Evolutionary conservation across 1,140 invertebrate species (phyloP).

Genomic region (Phenacoccus solenopsis): DNA sequence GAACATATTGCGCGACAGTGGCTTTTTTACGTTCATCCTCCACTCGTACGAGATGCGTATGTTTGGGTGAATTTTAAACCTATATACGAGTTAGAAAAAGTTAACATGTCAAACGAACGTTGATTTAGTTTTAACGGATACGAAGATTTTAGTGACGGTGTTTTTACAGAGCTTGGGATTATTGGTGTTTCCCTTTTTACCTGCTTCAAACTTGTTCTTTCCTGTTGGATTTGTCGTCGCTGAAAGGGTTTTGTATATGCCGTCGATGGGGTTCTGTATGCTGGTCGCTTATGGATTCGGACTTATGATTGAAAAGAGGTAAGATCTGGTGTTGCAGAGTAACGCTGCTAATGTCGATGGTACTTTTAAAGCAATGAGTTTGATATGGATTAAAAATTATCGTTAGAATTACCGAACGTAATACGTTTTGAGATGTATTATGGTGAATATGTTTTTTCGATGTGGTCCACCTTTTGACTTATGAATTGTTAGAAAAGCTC

Average conservation of each 20-base stretch:
- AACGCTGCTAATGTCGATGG: too few species aligned
- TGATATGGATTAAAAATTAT: too few species aligned
- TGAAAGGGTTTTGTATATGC: constrained; percentile 89
- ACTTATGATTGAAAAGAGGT: constrained; percentile 40
- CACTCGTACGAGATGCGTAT: too few species aligned
- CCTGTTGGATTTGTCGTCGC: constrained; percentile 96
- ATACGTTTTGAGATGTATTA: too few species aligned
- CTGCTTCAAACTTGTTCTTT: constrained; percentile 93
- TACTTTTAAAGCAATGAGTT: too few species aligned
- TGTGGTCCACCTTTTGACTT: too few species aligned
- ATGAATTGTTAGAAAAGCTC: too few species aligned
- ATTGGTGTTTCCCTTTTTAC: constrained; percentile 81
- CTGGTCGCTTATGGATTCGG: constrained; percentile 69
- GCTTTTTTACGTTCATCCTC: too few species aligned
- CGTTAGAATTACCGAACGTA: too few species aligned
- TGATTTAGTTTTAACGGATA: background rate
- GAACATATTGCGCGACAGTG: too few species aligned
- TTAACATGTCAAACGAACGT: background rate
- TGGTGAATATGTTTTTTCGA: too few species aligned
- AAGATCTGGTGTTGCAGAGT: too few species aligned
- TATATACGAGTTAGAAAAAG: background rate
- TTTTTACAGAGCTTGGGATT: constrained; percentile 62
- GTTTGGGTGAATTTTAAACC: background rate
- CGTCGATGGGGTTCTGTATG: constrained; percentile 95
- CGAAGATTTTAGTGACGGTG: background rate